Base-by-base conservation (phyloP, 2,888 invertebrate genomes). In the Napeogenes inachia region DNA sequence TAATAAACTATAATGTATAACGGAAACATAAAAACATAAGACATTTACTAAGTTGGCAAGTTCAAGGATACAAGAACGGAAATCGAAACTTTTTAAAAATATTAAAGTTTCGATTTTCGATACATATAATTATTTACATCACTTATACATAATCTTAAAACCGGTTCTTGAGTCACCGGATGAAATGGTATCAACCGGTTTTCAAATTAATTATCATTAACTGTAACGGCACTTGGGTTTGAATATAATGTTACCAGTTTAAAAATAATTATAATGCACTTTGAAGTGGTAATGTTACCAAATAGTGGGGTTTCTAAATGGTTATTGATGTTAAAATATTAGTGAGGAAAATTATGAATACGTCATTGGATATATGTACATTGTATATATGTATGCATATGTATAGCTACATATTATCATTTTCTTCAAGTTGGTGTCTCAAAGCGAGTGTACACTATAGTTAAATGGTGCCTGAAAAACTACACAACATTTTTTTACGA, bases 161-260 rank as follows among this genome's bases (percentile, higher is more conserved):
- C 50, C 50, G 21, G 50, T 50, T 57, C 12, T 33, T 67, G 66
- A 70, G 45, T 66, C 70, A 67, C 65, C 66, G 69, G 67, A 67
- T 65, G 63, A 57, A 60, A 55, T 66, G 56, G 59, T 59, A 45
- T 62, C 53, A 60, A 64, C 65, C 61, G 59, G 66, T 68, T 57
- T 62, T 45, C 12, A 42, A 42, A 42, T 35, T 60, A 59, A 62
- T 61, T 62, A 59, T 67, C 55, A 60, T 62, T 54, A 54, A 46
- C 45, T 62, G 33, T 70, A 65, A 68, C 65, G 63, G 65, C 54
- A 56, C 59, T 50, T 47, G 47, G 10, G 54, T n/a, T 33, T 42
- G 46, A 12, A 42, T 35, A 2, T 46, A 32, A 54, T 13, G 21
- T 10, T n/a, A 30, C 21, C 13, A 42, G 12, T 42, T 10, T 42